Evolutionary conservation across 2,113 vertebrate genomes (phyloP), one percentile per base, ranked within the genome.

Genomic region (Capreolus pygargus): DNA sequence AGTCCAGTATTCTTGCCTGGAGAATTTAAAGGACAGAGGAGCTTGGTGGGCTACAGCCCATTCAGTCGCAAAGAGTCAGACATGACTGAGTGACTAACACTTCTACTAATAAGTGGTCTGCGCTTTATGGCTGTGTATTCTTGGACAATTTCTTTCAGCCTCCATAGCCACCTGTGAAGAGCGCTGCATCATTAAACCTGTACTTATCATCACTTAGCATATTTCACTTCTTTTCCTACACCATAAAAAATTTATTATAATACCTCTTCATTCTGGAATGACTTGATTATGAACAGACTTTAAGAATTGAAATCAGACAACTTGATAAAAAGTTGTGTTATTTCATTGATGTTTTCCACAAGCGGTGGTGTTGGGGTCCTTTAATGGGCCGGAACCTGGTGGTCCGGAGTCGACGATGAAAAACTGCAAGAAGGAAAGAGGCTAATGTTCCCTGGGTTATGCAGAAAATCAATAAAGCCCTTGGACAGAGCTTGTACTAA

Each of bases 141-240:
- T 88, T 91, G 60, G 67, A 39, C 85, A 74, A 60, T 30, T 43
- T 74, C 60, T 64, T 89, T 27, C 16, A 74, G 27, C 50, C 45
- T 79, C 54, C 45, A 27, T 57, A 82, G 82, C 30, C 14, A 81
- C 33, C 58, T 82, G 43, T 70, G 76, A 97, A 91, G 55, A 86
- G 17, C 21, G 83, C 4, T 74, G 30, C 86, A 89, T 93, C 84
- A 96, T 95, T 97, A 98, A 97, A 96, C 27, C 25, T 79, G 12
- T 86, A 21, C 94, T 86, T 95, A 61, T 70, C 87, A 90, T n/a
- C 15, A 82, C 16, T 36, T 64, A 89, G 19, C 30, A 60, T 57
- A 28, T 60, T 55, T 95, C 47, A 28, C 54, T 92, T 83, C 28
- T 83, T 87, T 86, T 36, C 28, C 19, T 2, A 89, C 1, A 36